Percentiles rank a stretch among this genome's conserved stretches.
phyloP scores from a whole-genome alignment of 2,888 invertebrate species.

The Torymus texanus region DNA sequence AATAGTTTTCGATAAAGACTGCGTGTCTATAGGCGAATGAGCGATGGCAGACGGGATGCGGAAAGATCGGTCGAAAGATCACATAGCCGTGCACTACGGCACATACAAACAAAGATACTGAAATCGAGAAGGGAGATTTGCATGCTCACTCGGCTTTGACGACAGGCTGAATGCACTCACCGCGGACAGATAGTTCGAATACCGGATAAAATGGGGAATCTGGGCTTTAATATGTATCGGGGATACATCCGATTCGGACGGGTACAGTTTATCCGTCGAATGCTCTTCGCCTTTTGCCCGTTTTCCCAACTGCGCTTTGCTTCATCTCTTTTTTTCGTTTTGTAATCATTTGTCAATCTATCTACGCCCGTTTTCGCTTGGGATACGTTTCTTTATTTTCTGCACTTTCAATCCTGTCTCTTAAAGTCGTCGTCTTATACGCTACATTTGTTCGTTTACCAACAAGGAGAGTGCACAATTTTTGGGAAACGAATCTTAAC shows the following conservation, averaged over 20 bases:
- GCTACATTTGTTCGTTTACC: too few species aligned
- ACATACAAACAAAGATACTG: conserved; percentile 14
- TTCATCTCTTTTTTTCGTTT: too few species aligned
- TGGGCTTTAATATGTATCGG: conserved; percentile 41
- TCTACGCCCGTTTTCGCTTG: too few species aligned
- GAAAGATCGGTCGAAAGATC: neutral
- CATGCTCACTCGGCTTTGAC: conserved; percentile 21
- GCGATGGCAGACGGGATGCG: neutral
- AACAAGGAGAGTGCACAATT: too few species aligned
- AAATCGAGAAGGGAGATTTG: conserved; percentile 32
- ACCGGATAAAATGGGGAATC: conserved; percentile 34
- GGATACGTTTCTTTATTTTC: too few species aligned
- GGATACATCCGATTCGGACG: conserved; percentile 18
- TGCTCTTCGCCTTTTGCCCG: neutral
- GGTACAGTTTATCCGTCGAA: neutral
- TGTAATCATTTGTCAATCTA: too few species aligned
- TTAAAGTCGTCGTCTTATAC: too few species aligned
- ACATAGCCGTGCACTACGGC: neutral
- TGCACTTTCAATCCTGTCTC: too few species aligned
- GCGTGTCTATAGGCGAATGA: neutral
- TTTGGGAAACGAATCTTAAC: too few species aligned
- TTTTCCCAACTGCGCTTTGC: neutral
- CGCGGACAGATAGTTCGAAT: neutral
- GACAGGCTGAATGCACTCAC: conserved; percentile 3
- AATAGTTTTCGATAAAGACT: conserved; percentile 33